Percentiles rank a stretch among this genome's conserved stretches.
phyloP scores from a whole-genome alignment of 2,888 invertebrate species.

The Neoscelio sp. region DNA sequence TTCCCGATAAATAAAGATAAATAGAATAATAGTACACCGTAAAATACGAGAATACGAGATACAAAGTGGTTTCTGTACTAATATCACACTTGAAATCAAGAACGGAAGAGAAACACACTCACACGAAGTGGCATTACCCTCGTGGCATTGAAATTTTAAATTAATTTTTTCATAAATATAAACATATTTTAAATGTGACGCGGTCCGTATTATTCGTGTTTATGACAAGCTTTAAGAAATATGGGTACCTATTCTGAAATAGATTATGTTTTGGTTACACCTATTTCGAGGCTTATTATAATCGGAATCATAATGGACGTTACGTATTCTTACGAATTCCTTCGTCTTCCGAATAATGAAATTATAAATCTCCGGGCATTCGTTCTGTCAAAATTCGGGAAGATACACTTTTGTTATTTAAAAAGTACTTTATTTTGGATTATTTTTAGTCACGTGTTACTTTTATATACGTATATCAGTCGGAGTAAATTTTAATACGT shows the following conservation, averaged over 20 bases:
- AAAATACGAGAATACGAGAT: no score
- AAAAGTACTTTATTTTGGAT: no score
- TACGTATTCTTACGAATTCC: conserved; percentile 55
- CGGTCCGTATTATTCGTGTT: conserved; percentile 61
- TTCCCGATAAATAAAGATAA: no score
- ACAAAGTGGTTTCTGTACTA: background rate
- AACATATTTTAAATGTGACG: conserved; percentile 52
- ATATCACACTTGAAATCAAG: background rate
- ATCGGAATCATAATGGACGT: conserved; percentile 61
- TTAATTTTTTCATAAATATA: conserved; percentile 53
- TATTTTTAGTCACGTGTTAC: no score
- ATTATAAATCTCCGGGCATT: conserved; percentile 42
- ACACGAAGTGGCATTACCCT: conserved; percentile 58
- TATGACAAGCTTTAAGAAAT: conserved; percentile 61
- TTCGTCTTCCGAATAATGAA: conserved; percentile 56
- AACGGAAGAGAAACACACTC: conserved; percentile 48
- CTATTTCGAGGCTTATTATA: conserved; percentile 55
- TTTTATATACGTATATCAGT: no score
- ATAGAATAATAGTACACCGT: no score
- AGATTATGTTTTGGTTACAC: conserved; percentile 66
- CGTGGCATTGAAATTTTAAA: conserved; percentile 64
- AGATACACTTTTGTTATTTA: no score
- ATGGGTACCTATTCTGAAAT: conserved; percentile 57
- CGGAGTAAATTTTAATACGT: no score
- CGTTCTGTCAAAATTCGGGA: no score